Evolutionary conservation across 1,140 invertebrate genomes (phyloP).

Genomic region (Chionoecetes opilio): DNA sequence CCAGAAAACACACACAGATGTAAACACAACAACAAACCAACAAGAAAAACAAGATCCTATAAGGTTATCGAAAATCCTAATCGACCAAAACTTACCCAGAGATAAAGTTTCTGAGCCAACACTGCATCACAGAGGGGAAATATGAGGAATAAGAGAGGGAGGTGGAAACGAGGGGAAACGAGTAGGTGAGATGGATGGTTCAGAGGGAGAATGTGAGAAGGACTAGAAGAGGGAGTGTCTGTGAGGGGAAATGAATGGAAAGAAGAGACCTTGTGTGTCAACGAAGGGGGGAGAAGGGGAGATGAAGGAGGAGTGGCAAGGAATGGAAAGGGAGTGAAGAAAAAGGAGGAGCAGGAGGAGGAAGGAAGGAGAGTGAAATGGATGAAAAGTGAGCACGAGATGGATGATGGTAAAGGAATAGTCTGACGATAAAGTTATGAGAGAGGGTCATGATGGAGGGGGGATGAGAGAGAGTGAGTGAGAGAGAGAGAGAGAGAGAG

Average conservation of each 20-base stretch:
- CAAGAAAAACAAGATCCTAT: no score
- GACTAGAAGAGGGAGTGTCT: background rate
- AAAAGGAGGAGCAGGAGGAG: background rate
- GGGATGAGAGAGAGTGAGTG: no score
- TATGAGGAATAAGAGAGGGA: background rate
- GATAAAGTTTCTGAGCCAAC: no score
- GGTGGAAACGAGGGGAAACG: background rate
- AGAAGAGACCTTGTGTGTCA: background rate
- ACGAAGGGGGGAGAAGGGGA: background rate
- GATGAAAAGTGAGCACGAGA: background rate
- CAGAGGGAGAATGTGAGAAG: background rate
- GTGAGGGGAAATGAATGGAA: conserved; percentile 2
- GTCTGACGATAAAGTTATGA: background rate
- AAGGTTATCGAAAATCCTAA: no score
- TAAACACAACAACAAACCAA: no score
- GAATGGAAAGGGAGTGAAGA: background rate
- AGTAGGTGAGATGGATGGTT: background rate
- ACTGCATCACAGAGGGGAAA: background rate
- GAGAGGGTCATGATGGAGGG: background rate
- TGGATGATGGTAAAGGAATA: background rate
- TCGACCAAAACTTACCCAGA: no score
- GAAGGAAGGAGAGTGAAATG: background rate
- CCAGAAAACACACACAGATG: no score
- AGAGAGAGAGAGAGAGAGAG: no score
- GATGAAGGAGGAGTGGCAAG: background rate